Evolutionary conservation across 2,888 invertebrate genomes (phyloP).

Genomic region (Ennomos erosarius): DNA sequence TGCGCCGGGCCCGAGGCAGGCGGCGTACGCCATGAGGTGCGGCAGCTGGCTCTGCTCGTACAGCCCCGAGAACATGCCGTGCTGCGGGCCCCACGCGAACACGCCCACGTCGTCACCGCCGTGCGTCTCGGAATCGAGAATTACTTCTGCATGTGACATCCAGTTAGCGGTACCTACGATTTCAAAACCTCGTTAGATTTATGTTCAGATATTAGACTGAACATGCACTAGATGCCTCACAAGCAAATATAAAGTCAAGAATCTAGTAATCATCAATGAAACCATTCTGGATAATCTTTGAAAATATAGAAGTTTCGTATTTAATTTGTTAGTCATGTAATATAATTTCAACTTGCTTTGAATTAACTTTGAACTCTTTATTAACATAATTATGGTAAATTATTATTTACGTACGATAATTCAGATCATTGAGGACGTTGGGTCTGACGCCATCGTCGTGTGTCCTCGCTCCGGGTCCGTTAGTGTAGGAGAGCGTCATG

Average conservation of each 20-base stretch:
- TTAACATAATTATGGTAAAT: too few species aligned
- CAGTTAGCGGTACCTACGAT: too few species aligned
- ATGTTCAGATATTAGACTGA: too few species aligned
- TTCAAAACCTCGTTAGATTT: too few species aligned
- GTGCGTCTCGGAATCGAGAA: constrained; percentile 87
- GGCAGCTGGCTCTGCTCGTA: constrained; percentile 92
- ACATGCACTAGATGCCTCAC: too few species aligned
- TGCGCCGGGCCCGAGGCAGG: constrained; percentile 87
- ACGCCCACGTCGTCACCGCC: constrained; percentile 93
- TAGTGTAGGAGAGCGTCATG: constrained; percentile 83
- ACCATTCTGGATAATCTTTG: too few species aligned
- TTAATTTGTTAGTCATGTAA: too few species aligned
- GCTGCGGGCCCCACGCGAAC: constrained; percentile 89
- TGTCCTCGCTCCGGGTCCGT: constrained; percentile 86
- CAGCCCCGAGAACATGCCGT: constrained; percentile 90
- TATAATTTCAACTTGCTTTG: too few species aligned
- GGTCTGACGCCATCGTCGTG: constrained; percentile 83
- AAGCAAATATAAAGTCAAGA: too few species aligned
- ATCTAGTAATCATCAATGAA: too few species aligned
- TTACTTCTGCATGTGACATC: constrained; percentile 76
- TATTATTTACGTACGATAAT: constrained; percentile 47
- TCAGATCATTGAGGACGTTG: constrained; percentile 64
- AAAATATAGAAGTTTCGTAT: too few species aligned
- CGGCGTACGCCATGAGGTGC: constrained; percentile 89
- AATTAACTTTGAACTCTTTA: too few species aligned